Evolutionary conservation across 2,113 vertebrate genomes (phyloP).

Genomic region (Megaceryle torquata): DNA sequence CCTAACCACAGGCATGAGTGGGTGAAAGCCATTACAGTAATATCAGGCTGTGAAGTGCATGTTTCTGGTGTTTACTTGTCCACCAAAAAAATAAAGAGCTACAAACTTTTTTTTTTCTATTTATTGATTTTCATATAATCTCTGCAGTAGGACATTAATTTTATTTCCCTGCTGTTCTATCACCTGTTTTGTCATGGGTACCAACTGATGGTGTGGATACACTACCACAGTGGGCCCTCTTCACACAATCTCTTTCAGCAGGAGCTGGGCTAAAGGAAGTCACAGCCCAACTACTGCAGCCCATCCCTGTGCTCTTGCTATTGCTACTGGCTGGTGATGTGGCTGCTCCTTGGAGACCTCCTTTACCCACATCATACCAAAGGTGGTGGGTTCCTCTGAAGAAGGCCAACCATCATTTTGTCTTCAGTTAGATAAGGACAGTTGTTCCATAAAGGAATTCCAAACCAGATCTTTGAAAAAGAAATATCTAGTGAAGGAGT

Average conservation of each 20-base stretch:
- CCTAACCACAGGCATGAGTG: not conserved
- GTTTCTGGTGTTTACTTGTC: not conserved
- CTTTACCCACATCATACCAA: not conserved
- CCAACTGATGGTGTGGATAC: not conserved
- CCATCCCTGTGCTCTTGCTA: not conserved
- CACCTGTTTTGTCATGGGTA: not conserved
- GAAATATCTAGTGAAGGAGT: not conserved
- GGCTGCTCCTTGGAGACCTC: not conserved
- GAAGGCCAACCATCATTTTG: not conserved
- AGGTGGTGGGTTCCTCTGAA: not conserved
- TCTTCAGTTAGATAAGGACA: not conserved
- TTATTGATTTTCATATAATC: not conserved
- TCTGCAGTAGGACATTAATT: not conserved
- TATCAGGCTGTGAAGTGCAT: not conserved
- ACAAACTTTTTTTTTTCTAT: not conserved
- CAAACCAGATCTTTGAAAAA: not conserved
- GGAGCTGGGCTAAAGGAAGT: not conserved
- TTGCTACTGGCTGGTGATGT: not conserved
- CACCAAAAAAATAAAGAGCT: not conserved
- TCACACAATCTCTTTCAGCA: not conserved
- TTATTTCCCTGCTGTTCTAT: not conserved
- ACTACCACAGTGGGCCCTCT: no score
- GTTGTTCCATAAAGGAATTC: not conserved
- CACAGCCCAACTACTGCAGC: not conserved
- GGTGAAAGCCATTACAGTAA: not conserved